Evolutionary conservation across 2,113 vertebrate genomes (phyloP).

Genomic region (Pimephales promelas): DNA sequence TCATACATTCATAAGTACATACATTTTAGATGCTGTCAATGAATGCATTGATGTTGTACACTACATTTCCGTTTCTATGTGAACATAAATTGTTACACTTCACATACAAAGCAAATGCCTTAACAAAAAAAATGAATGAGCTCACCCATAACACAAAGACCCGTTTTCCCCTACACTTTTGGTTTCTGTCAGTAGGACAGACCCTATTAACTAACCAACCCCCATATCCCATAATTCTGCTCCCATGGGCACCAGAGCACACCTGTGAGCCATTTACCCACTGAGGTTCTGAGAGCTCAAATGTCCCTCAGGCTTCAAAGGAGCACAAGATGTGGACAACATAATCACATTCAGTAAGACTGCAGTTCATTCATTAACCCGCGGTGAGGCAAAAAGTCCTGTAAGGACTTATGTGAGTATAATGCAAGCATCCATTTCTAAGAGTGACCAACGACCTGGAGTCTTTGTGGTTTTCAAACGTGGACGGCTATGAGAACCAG

Average conservation of each 20-base stretch:
- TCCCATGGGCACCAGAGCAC: constrained; percentile 66
- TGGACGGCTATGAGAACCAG: constrained; percentile 6
- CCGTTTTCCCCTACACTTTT: constrained; percentile 63
- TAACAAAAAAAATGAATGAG: not conserved
- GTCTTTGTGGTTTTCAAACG: not conserved
- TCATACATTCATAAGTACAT: no score
- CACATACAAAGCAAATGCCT: not conserved
- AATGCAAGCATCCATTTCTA: constrained; percentile 1
- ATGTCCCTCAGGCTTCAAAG: constrained; percentile 56
- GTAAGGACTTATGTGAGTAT: constrained; percentile 33
- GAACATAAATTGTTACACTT: not conserved
- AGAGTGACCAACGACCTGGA: constrained; percentile 22
- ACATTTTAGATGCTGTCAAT: not conserved
- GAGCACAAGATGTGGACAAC: constrained; percentile 51
- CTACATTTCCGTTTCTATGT: not conserved
- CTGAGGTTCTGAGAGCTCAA: constrained; percentile 63
- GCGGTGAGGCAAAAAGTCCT: constrained; percentile 30
- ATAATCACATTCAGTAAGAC: constrained; percentile 50
- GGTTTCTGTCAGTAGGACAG: constrained; percentile 57
- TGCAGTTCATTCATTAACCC: constrained; percentile 47
- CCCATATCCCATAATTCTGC: constrained; percentile 55
- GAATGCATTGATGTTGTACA: not conserved
- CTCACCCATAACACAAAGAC: constrained; percentile 2
- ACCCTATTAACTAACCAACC: constrained; percentile 43
- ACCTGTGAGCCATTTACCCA: constrained; percentile 75